A percentile compares a stretch with the other conserved stretches of the same genome.
Conservation (phyloP, 2,888 invertebrate species). For the Spodoptera picta region DNA sequence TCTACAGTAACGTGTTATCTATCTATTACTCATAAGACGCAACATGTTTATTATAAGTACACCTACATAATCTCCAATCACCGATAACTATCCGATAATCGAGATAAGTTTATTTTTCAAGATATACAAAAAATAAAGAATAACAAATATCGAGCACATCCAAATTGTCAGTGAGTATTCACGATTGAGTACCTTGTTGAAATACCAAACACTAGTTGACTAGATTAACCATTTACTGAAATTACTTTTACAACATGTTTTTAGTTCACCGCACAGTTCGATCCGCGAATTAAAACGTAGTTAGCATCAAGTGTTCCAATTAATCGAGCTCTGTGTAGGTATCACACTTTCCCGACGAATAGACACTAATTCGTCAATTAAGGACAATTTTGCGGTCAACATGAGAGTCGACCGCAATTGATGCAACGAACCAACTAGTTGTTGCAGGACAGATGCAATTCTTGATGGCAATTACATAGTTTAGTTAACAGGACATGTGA, state of each 20-base stretch:
- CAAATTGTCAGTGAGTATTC: too few species aligned
- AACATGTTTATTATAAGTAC: too few species aligned
- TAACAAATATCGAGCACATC: background rate
- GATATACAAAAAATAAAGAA: background rate
- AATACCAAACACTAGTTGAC: conserved; percentile 38
- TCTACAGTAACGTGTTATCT: too few species aligned
- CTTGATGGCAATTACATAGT: conserved; percentile 78
- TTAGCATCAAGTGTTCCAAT: conserved; percentile 52
- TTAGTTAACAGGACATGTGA: conserved; percentile 68
- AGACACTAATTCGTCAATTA: conserved; percentile 80
- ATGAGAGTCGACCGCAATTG: conserved; percentile 72
- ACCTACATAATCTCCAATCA: too few species aligned
- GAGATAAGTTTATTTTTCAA: too few species aligned
- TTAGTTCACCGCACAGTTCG: conserved; percentile 29
- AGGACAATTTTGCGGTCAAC: conserved; percentile 81
- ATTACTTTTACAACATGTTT: conserved; percentile 44
- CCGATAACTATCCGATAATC: too few species aligned
- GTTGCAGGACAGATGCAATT: conserved; percentile 81
- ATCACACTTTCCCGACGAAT: conserved; percentile 68
- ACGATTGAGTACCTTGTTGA: conserved; percentile 8
- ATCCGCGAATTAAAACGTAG: conserved; percentile 53
- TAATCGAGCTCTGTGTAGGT: conserved; percentile 49
- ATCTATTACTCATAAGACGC: too few species aligned
- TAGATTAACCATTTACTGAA: conserved; percentile 40
- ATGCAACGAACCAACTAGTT: conserved; percentile 73